Evolutionary conservation across 2,113 vertebrate species (phyloP).

Genomic region (Orthonyx spaldingii): DNA sequence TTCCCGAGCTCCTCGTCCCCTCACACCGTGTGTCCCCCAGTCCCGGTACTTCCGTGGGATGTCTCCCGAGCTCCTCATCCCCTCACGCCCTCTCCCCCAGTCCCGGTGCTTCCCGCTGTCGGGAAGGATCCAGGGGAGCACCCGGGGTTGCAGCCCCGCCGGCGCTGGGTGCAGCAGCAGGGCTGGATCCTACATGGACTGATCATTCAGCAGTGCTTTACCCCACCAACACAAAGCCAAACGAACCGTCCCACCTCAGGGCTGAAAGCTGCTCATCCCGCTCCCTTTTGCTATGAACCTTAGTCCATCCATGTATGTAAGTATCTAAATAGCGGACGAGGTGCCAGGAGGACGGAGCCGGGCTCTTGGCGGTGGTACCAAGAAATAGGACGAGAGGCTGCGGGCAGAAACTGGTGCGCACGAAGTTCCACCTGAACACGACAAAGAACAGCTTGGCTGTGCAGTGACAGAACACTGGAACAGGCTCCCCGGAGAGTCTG

Average conservation of each 20-base stretch:
- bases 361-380: not conserved
- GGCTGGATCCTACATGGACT: rapidly evolving
- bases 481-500: not conserved
- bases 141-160: rapidly evolving
- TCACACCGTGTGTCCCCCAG: no score
- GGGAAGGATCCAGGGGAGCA: rapidly evolving
- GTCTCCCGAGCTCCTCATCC: rapidly evolving
- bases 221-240: not conserved
- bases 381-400: rapidly evolving
- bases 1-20: no score
- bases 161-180: no score
- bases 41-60: no score
- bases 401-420: not conserved
- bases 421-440: not conserved
- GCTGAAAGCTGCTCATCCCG: rapidly evolving
- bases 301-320: not conserved
- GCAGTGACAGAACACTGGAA: not conserved
- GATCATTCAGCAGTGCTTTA: rapidly evolving
- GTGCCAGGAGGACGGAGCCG: not conserved
- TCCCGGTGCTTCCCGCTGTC: not conserved
- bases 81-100: rapidly evolving
- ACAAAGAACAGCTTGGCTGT: no score
- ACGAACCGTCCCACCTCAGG: rapidly evolving
- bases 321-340: no score
- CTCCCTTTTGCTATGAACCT: not conserved